Evolutionary conservation across 2,113 vertebrate genomes (phyloP), one percentile per base, ranked within the genome.

Genomic region (Corythornis vintsioides): DNA sequence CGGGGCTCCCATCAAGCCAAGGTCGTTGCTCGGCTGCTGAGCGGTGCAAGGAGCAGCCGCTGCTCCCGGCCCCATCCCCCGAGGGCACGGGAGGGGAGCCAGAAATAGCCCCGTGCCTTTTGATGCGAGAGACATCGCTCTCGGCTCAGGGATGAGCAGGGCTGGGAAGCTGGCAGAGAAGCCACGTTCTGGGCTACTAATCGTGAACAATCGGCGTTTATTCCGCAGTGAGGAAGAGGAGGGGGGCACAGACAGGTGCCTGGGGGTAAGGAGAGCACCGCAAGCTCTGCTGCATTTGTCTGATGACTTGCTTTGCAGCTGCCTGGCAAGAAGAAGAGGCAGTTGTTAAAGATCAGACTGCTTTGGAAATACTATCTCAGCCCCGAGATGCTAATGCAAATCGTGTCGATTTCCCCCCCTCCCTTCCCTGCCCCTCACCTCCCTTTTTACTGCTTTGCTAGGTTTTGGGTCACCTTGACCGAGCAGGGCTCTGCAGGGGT

Each of bases 101-200:
- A 60, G 67, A 24, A 69, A 69, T 11, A 69, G 67, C 1, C 0
- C 77, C 5, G 52, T 50, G 73, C 42, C 47, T 45, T 3, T 25
- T 4, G 52, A 5, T 5, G 72, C 1, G 0, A 15, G 82, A 55
- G 52, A 11, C 20, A 0, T 29, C 3, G 4, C 25, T 24, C 15
- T 26, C 0, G 1, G 8, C 1, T 29, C 28, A 29, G 85, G 85
- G 78, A 25, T 56, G 82, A 78, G 43, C 42, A 40, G 11, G n/a
- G 14, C 53, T 55, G 70, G 63, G 57, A 19, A 18, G 65, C 4
- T 15, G 90, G 15, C 31, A 13, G 70, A 4, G 2, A 9, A 38
- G 75, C 53, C 53, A 4, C 1, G 1, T 60, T 42, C 79, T 79
- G 88, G 59, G 66, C 71, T 59, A 5, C 33, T 59, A 59, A 1